These are phyloP conservation scores for Coptotermes formosanus DNA, from an alignment of 1,140 invertebrate species.

Conservation along the genomic window DNA sequence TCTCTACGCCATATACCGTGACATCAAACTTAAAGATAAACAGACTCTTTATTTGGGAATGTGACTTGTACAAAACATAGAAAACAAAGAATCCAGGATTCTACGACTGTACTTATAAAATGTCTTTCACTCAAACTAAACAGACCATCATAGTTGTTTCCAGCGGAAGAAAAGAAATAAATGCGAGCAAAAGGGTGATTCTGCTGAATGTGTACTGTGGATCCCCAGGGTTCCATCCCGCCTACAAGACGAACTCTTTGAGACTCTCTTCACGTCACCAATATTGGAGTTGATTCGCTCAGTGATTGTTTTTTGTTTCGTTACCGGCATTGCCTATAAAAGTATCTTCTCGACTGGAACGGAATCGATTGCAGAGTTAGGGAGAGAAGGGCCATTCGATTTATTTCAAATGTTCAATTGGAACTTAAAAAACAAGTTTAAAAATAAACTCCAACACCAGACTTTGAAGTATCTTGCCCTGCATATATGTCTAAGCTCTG, in stretches of 20 bases:
- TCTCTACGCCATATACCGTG: no score
- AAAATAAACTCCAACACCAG: constrained; percentile 27
- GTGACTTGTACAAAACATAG: background rate
- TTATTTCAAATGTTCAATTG: constrained; percentile 31
- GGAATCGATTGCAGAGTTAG: constrained; percentile 27
- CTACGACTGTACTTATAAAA: background rate
- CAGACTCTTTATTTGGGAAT: no score
- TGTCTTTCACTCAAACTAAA: background rate
- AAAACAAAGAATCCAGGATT: background rate
- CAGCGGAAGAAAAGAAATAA: background rate
- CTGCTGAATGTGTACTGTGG: background rate
- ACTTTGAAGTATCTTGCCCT: background rate
- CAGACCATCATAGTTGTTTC: background rate
- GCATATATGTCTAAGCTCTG: background rate
- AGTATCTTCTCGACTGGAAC: constrained; percentile 12
- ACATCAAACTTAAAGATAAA: no score
- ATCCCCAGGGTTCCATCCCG: background rate
- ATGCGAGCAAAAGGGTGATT: background rate
- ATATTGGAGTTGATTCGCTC: constrained; percentile 26
- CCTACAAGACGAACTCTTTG: constrained; percentile 8
- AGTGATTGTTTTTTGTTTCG: constrained; percentile 30
- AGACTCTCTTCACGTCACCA: constrained; percentile 27
- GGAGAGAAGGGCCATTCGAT: constrained; percentile 9
- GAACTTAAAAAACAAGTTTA: constrained; percentile 30
- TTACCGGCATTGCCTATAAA: constrained; percentile 21